phyloP scores from a whole-genome alignment of 2,113 vertebrate species.

The Sylvia atricapilla region DNA sequence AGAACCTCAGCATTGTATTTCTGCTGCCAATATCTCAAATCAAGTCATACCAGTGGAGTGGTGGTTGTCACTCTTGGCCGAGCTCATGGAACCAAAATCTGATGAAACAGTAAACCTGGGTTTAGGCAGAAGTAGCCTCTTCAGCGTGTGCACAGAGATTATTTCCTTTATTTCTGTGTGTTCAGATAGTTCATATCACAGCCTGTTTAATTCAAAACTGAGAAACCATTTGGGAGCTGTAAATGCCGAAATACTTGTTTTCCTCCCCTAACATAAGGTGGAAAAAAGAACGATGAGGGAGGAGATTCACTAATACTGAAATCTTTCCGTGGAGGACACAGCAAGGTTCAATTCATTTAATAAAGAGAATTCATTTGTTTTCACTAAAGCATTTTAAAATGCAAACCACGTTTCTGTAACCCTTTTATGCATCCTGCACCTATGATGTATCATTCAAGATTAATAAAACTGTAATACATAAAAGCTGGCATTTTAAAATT shows the following conservation, averaged over 20 bases:
- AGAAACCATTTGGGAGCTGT: conserved; percentile 30
- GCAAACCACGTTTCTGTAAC: conserved; percentile 26
- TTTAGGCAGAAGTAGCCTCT: not conserved
- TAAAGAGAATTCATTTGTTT: conserved; percentile 55
- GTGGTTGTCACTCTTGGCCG: not conserved
- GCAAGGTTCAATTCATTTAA: conserved; percentile 56
- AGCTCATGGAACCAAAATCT: not conserved
- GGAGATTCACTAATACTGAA: not conserved
- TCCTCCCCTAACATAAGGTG: not conserved
- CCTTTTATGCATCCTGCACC: not conserved
- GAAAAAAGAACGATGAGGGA: not conserved
- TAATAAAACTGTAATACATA: conserved; percentile 22
- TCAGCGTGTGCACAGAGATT: not conserved
- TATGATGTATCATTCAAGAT: conserved; percentile 18
- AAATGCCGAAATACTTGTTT: conserved; percentile 22
- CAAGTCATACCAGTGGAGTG: not conserved
- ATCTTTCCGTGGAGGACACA: conserved; percentile 34
- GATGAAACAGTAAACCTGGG: not conserved
- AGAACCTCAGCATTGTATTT: not conserved
- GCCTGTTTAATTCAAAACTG: conserved; percentile 11
- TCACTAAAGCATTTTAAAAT: conserved; percentile 46
- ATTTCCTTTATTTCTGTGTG: not conserved
- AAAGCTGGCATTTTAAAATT: conserved; percentile 26
- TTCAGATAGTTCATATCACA: not conserved
- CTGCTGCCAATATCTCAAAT: not conserved